Evolutionary conservation across 2,888 invertebrate genomes (phyloP), one percentile per base, ranked within the genome.

Genomic region (Cylindroiulus punctatus): DNA sequence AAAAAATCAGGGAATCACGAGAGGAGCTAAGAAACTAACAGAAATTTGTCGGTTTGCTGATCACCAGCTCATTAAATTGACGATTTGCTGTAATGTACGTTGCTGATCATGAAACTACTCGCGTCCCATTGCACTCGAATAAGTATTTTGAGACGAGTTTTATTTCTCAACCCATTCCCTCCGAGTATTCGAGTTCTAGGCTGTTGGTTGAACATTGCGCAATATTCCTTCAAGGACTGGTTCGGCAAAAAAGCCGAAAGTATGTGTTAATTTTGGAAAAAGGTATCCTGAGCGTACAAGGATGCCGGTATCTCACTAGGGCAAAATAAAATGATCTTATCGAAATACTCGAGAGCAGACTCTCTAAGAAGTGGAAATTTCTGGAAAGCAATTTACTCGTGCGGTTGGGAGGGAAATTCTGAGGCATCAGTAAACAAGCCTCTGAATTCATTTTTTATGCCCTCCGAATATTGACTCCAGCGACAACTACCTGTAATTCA

Each of bases 321-420:
- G 65, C 26, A 8, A 65, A 65, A 65, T 65, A 65, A 65, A 65
- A 8, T 65, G 65, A 65, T 65, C 22, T 65, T 65, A 65, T 65
- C 65, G 19, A 65, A 65, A 65, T 65, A 65, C 65, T 19, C 65
- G 5, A 65, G 65, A 65, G 65, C 65, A 65, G 26, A 26, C 65
- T 65, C 26, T 19, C 65, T 65, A 65, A 65, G 65, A 65, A 65
- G 65, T 65, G 65, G 65, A 65, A 65, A 65, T 65, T 65, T 65
- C 65, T 26, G 26, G 26, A 65, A 65, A 65, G 65, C 65, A 65
- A 65, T 65, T 65, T 65, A 26, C 65, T 65, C 26, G 17, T 65
- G 10, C 26, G 26, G 65, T 8, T 26, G 65, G 52, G 26, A 65
- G 26, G 8, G 65, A 65, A 26, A 65, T 65, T 65, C 65, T 65